Evolutionary conservation across 1,140 invertebrate species (phyloP).

Genomic region (Listronotus oregonensis): DNA sequence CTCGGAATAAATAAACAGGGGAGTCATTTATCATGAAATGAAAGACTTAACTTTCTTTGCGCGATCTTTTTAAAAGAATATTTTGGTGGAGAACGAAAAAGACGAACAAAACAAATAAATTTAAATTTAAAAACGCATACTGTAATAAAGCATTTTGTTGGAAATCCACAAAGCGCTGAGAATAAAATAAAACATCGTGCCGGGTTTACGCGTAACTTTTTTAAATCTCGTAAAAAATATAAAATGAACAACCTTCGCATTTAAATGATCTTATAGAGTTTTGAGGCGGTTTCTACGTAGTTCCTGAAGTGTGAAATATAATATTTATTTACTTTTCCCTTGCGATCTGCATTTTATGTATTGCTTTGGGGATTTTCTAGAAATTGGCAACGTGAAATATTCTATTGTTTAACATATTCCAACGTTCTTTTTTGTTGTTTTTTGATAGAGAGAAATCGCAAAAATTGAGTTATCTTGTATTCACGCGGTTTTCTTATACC

Average conservation of each 20-base stretch:
- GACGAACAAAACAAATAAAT: neutral
- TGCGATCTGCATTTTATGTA: slow-evolving; percentile 19
- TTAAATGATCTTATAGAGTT: slow-evolving; percentile 19
- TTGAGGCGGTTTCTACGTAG: slow-evolving; percentile 11
- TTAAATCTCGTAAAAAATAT: slow-evolving; percentile 14
- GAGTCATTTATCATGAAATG: too few species aligned
- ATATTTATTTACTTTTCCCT: slow-evolving; percentile 22
- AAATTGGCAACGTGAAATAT: slow-evolving; percentile 5
- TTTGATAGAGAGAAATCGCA: neutral
- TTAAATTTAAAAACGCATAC: too few species aligned
- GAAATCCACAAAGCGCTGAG: neutral
- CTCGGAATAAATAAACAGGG: too few species aligned
- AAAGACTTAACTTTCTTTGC: too few species aligned
- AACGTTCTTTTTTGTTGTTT: slow-evolving; percentile 1
- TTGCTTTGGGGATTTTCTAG: slow-evolving; percentile 1
- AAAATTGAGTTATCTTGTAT: too few species aligned
- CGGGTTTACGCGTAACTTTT: slow-evolving; percentile 14
- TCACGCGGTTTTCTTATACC: too few species aligned
- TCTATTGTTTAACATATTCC: slow-evolving; percentile 1
- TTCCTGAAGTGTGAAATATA: slow-evolving; percentile 4
- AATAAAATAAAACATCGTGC: slow-evolving; percentile 17
- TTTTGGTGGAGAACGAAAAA: slow-evolving; percentile 2
- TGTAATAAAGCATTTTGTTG: too few species aligned
- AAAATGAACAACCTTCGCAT: slow-evolving; percentile 18
- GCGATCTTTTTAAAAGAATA: too few species aligned